These are phyloP conservation scores for Idaea dimidiata DNA, from an alignment of 2,888 invertebrate species.

Conservation along the genomic window DNA sequence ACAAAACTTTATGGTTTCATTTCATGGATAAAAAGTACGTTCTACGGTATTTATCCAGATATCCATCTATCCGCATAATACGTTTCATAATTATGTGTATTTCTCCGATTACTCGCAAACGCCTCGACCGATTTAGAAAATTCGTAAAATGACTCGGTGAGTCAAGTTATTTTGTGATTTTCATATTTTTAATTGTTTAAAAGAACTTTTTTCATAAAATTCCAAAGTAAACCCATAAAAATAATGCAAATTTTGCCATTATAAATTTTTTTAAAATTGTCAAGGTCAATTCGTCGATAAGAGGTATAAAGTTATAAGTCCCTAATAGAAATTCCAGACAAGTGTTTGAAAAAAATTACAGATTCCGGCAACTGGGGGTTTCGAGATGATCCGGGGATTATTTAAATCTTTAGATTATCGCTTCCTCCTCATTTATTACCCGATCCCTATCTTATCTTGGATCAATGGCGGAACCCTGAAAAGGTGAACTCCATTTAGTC, in stretches of 20 bases:
- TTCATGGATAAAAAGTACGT: too few species aligned
- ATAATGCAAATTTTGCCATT: neutral
- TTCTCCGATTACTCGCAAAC: too few species aligned
- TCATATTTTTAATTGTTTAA: too few species aligned
- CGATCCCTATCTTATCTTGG: constrained; percentile 44
- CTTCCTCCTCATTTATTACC: constrained; percentile 43
- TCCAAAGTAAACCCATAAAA: neutral
- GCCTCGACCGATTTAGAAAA: too few species aligned
- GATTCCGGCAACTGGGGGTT: constrained; percentile 33
- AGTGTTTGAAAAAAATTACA: constrained; percentile 37
- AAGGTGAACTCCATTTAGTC: constrained; percentile 33
- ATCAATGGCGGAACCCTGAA: constrained; percentile 41
- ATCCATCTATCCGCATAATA: too few species aligned
- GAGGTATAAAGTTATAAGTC: neutral
- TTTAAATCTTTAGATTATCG: constrained; percentile 48
- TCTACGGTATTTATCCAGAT: too few species aligned
- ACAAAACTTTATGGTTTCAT: too few species aligned
- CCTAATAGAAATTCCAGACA: constrained; percentile 37
- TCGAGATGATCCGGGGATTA: constrained; percentile 40
- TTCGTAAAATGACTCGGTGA: too few species aligned
- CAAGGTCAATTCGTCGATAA: neutral
- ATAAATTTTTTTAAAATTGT: neutral
- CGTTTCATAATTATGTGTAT: too few species aligned
- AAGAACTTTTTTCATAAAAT: neutral
- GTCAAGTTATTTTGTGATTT: too few species aligned